These are phyloP conservation scores for Aptenodytes forsteri DNA, from an alignment of 2,113 vertebrate genomes.

Conservation along the genomic window DNA sequence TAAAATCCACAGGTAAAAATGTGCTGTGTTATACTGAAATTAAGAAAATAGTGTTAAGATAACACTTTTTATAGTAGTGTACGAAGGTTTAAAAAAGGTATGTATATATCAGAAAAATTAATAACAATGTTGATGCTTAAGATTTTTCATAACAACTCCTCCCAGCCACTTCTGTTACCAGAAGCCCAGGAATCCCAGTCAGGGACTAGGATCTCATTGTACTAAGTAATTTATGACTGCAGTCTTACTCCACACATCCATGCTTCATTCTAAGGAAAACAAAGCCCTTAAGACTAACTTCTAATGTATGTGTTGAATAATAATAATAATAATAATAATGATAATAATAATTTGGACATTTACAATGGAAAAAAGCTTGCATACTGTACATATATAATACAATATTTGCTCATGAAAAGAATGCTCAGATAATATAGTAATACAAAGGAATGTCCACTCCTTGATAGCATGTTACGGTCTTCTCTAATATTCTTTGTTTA, in stretches of 20 bases:
- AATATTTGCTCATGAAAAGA: background rate
- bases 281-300: background rate
- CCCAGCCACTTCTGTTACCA: background rate
- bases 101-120: background rate
- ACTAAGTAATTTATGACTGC: background rate
- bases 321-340: background rate
- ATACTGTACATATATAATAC: background rate
- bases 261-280: background rate
- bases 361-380: background rate
- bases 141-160: background rate
- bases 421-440: background rate
- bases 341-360: background rate
- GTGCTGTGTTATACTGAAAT: background rate
- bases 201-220: background rate
- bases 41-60: background rate
- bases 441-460: background rate
- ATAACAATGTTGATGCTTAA: background rate
- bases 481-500: background rate
- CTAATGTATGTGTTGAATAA: background rate
- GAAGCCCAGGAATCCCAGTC: background rate
- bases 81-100: background rate
- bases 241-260: background rate
- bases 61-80: background rate
- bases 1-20: background rate
- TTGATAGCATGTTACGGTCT: background rate